Conservation (phyloP, 2,888 invertebrate genomes). For the Thera britannica region DNA sequence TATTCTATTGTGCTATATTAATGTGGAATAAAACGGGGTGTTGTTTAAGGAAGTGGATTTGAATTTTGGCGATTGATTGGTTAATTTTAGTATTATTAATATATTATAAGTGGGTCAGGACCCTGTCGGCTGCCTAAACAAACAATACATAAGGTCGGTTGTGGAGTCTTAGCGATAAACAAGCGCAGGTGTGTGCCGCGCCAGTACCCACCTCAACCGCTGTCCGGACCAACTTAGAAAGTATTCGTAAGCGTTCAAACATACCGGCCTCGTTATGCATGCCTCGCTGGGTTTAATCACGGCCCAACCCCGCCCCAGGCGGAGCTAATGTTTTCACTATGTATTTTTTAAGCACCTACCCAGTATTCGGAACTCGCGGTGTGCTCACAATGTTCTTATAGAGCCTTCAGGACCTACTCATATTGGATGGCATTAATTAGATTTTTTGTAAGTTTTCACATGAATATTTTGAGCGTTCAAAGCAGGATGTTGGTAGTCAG, state of each 20-base stretch:
- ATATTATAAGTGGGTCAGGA: conserved; percentile 69
- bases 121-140: conserved; percentile 65
- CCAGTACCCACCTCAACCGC: conserved; percentile 62
- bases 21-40: conserved; percentile 39
- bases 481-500: background rate
- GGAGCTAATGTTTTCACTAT: conserved; percentile 79
- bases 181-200: conserved; percentile 70
- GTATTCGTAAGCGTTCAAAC: conserved; percentile 81
- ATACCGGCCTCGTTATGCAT: conserved; percentile 80
- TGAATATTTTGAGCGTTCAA: background rate
- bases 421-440: conserved; percentile 15
- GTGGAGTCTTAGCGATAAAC: conserved; percentile 72
- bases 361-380: conserved; percentile 51
- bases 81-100: conserved; percentile 64
- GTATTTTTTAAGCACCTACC: conserved; percentile 77
- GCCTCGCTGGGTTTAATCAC: conserved; percentile 82
- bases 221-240: conserved; percentile 74
- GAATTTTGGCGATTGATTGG: conserved; percentile 44
- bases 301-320: conserved; percentile 71
- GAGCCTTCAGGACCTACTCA: conserved; percentile 15
- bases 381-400: conserved; percentile 49
- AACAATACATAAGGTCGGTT: conserved; percentile 63
- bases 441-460: conserved; percentile 9
- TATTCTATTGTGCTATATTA: conserved; percentile 45
- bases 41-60: conserved; percentile 36